Conservation (phyloP, 2,113 vertebrate genomes). For the Serilophus lunatus region DNA sequence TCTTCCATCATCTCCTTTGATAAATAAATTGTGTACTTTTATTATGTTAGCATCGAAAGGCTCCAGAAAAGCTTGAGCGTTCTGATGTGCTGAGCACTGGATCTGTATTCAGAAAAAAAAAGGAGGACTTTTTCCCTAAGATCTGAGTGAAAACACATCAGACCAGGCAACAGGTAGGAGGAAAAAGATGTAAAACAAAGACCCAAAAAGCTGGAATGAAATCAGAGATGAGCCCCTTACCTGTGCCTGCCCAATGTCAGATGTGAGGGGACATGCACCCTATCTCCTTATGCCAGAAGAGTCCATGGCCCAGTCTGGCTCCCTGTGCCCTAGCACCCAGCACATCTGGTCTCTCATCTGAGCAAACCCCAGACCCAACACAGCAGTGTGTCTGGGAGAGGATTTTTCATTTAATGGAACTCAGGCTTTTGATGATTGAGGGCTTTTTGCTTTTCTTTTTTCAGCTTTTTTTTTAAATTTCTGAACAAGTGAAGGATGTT, state of each 20-base stretch:
- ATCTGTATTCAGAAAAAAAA: neutral
- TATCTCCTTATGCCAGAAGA: neutral
- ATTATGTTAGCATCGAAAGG: neutral
- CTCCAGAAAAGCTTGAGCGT: neutral
- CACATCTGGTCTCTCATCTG: neutral
- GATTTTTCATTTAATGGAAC: neutral
- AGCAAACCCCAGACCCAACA: neutral
- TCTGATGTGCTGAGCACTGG: neutral
- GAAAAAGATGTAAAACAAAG: neutral
- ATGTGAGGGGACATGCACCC: neutral
- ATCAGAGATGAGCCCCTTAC: neutral
- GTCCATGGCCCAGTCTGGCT: neutral
- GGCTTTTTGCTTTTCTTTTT: no score
- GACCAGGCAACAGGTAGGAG: neutral
- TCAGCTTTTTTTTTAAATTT: neutral
- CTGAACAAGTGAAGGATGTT: neutral
- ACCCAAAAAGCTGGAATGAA: neutral
- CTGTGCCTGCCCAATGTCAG: neutral
- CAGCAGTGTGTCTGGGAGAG: neutral
- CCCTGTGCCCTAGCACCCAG: neutral
- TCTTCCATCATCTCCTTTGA: neutral
- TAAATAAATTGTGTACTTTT: slow-evolving; percentile 1
- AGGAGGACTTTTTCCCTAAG: neutral
- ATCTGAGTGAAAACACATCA: neutral
- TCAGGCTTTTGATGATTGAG: neutral